A percentile compares a stretch with the other conserved stretches of the same genome.
These are phyloP conservation scores for Anarsia innoxiella DNA, from an alignment of 2,888 invertebrate species.

Conservation along the genomic window DNA sequence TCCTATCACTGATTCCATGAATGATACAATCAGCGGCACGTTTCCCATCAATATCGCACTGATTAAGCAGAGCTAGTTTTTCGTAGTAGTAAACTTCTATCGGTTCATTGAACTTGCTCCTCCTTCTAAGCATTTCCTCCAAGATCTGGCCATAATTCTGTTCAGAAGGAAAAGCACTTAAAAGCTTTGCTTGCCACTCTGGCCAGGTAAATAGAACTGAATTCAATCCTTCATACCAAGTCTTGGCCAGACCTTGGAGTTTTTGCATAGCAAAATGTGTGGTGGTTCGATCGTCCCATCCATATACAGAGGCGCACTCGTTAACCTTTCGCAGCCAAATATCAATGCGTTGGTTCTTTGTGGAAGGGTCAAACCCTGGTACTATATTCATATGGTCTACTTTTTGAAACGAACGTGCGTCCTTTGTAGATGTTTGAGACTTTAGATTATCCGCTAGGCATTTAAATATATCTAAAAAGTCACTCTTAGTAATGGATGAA, in stretches of 20 bases:
- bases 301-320: slow-evolving; percentile 17
- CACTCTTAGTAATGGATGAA: slow-evolving; percentile 4
- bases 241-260: slow-evolving; percentile 22
- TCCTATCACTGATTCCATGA: slow-evolving; percentile 15
- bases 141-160: slow-evolving; percentile 17
- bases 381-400: slow-evolving; percentile 8
- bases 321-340: slow-evolving; percentile 13
- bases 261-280: slow-evolving; percentile 23
- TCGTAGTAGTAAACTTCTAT: slow-evolving; percentile 16
- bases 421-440: not conserved
- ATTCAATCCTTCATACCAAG: slow-evolving; percentile 18
- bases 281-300: slow-evolving; percentile 17
- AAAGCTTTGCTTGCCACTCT: slow-evolving; percentile 21
- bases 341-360: slow-evolving; percentile 13
- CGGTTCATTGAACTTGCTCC: slow-evolving; percentile 11
- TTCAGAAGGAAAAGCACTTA: slow-evolving; percentile 18
- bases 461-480: slow-evolving; percentile 3
- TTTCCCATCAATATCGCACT: slow-evolving; percentile 10
- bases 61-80: slow-evolving; percentile 12
- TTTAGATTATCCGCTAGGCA: not conserved
- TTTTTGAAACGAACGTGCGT: not conserved
- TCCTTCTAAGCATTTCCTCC: slow-evolving; percentile 17
- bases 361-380: slow-evolving; percentile 12
- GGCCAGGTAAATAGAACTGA: slow-evolving; percentile 17
- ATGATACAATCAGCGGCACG: slow-evolving; percentile 17